Evolutionary conservation across 2,888 invertebrate species (phyloP).

Genomic region (Tinea trinotella): DNA sequence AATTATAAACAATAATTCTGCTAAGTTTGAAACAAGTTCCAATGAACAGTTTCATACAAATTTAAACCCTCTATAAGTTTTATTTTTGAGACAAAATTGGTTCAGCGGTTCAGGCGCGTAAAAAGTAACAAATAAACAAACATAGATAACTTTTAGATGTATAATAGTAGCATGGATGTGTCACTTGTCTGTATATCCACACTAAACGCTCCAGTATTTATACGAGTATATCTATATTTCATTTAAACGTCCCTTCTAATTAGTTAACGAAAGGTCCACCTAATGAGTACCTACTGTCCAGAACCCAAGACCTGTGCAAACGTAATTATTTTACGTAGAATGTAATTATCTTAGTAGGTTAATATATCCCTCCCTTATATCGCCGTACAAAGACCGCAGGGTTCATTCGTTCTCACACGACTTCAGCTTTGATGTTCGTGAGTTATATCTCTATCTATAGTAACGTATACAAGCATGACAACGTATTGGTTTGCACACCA

Average conservation of each 20-base stretch:
- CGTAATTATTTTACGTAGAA: slow-evolving; percentile 17
- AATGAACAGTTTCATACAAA: too few species aligned
- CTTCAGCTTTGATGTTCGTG: background rate
- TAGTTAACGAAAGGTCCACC: slow-evolving; percentile 30
- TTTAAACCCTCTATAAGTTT: too few species aligned
- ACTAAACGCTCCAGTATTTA: background rate
- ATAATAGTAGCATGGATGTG: too few species aligned
- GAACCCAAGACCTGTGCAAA: slow-evolving; percentile 6
- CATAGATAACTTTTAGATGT: too few species aligned
- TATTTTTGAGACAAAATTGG: too few species aligned
- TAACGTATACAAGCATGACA: too few species aligned
- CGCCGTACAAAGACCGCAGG: background rate
- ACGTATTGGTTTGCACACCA: too few species aligned
- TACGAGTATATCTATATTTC: slow-evolving; percentile 27
- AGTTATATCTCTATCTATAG: background rate
- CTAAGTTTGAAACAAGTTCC: too few species aligned
- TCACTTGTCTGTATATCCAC: too few species aligned
- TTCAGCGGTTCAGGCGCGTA: too few species aligned
- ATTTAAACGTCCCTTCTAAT: slow-evolving; percentile 35
- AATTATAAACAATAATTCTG: too few species aligned
- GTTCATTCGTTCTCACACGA: background rate
- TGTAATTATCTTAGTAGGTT: slow-evolving; percentile 9
- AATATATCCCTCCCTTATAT: background rate
- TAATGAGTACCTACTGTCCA: slow-evolving; percentile 29
- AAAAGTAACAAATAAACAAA: too few species aligned